These are phyloP conservation scores for Orchestes rusci DNA, from an alignment of 2,888 invertebrate species.

Conservation along the genomic window DNA sequence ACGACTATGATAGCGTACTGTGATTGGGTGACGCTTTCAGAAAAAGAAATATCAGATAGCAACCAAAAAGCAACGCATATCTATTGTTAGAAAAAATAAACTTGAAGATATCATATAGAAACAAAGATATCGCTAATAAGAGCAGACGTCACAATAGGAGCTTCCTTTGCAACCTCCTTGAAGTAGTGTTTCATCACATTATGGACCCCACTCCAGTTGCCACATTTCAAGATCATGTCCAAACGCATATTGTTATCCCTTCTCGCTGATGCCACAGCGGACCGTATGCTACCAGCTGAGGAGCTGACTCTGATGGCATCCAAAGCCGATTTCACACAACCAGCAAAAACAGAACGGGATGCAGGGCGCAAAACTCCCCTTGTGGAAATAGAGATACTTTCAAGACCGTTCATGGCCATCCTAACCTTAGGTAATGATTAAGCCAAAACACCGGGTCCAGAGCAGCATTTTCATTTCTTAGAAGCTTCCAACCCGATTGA, in stretches of 20 bases:
- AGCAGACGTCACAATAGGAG: no score
- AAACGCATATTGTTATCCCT: constrained; percentile 10
- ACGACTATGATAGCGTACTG: no score
- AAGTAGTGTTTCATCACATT: constrained; percentile 8
- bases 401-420: neutral
- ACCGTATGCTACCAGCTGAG: no score
- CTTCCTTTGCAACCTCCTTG: neutral
- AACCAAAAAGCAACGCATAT: no score
- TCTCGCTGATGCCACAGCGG: constrained; percentile 13
- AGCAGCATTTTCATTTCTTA: neutral
- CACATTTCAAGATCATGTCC: no score
- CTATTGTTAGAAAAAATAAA: no score
- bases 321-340: constrained; percentile 15
- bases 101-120: no score
- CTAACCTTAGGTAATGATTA: constrained; percentile 11
- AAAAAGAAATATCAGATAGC: no score
- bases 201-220: no score
- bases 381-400: constrained; percentile 10
- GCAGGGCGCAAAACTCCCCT: constrained; percentile 5
- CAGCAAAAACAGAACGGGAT: constrained; percentile 13
- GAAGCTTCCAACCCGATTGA: no score
- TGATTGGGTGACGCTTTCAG: no score
- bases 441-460: constrained; percentile 18
- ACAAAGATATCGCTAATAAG: no score
- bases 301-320: constrained; percentile 4